These are phyloP conservation scores for Drosophila seguyi DNA, from an alignment of 1,140 invertebrate species.

Conservation along the genomic window DNA sequence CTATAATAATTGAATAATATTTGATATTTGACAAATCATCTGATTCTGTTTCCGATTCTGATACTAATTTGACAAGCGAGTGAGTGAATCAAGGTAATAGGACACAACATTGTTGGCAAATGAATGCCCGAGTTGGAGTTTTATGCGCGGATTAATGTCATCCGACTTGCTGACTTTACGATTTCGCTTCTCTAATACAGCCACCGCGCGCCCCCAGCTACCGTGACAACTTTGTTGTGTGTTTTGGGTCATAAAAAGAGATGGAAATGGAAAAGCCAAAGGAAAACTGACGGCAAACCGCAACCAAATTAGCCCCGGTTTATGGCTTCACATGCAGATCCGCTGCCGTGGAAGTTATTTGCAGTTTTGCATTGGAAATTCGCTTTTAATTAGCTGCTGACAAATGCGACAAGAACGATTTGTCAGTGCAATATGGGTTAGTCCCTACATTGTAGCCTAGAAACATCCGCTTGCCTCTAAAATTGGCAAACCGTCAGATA, in stretches of 20 bases:
- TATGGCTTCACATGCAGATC: constrained; percentile 62
- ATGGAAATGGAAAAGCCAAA: constrained; percentile 28
- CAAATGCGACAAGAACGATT: constrained; percentile 54
- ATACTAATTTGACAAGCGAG: constrained; percentile 81
- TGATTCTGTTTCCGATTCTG: constrained; percentile 40
- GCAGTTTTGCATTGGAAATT: constrained; percentile 67
- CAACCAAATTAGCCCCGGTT: constrained; percentile 73
- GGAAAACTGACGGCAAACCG: constrained; percentile 28
- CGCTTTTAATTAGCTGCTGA: constrained; percentile 80
- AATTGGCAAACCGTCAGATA: constrained; percentile 41
- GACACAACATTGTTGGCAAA: constrained; percentile 42
- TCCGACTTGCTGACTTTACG: constrained; percentile 56
- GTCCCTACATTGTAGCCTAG: constrained; percentile 64
- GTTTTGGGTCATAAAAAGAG: constrained; percentile 58
- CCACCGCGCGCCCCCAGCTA: constrained; percentile 10
- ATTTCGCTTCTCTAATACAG: constrained; percentile 52
- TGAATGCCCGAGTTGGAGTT: constrained; percentile 38
- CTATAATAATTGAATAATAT: constrained; percentile 84
- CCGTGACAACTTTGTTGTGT: constrained; percentile 68
- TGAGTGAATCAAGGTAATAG: constrained; percentile 48
- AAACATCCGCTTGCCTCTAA: constrained; percentile 65
- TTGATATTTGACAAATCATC: constrained; percentile 81
- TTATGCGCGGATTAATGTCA: constrained; percentile 74
- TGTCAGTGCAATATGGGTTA: constrained; percentile 60
- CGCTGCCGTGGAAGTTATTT: constrained; percentile 69